Conservation (phyloP, 2,113 vertebrate species). For the Cettia cetti region DNA sequence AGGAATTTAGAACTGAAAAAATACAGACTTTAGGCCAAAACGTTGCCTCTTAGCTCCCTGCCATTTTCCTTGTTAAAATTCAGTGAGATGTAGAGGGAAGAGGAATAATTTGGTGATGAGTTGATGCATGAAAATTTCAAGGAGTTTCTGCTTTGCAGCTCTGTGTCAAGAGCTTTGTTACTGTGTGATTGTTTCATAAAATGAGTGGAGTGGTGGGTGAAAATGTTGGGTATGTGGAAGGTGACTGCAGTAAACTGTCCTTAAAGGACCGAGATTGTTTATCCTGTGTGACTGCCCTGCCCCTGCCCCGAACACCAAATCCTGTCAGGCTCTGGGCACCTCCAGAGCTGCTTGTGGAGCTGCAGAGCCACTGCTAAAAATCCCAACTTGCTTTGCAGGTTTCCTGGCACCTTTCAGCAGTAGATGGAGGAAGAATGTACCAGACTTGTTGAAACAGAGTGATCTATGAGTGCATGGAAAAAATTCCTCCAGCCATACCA, state of each 20-base stretch:
- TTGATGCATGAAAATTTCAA: background rate
- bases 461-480: background rate
- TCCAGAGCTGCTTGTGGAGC: background rate
- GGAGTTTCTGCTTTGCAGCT: background rate
- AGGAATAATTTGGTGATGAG: background rate
- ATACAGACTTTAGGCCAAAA: background rate
- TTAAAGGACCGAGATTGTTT: background rate
- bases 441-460: conserved; percentile 39
- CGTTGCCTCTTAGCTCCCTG: background rate
- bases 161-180: background rate
- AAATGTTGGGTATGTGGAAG: background rate
- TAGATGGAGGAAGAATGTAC: background rate
- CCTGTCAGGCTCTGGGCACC: background rate
- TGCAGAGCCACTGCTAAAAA: background rate
- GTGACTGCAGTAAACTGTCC: background rate
- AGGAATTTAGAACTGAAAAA: background rate
- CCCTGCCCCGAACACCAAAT: background rate
- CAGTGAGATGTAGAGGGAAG: background rate
- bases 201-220: background rate
- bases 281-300: background rate
- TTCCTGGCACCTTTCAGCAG: conserved; percentile 8
- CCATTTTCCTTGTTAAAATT: background rate
- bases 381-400: background rate
- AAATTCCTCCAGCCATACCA: background rate
- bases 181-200: background rate